phyloP scores from a whole-genome alignment of 2,888 invertebrate species.

The Gastrophysa polygoni region DNA sequence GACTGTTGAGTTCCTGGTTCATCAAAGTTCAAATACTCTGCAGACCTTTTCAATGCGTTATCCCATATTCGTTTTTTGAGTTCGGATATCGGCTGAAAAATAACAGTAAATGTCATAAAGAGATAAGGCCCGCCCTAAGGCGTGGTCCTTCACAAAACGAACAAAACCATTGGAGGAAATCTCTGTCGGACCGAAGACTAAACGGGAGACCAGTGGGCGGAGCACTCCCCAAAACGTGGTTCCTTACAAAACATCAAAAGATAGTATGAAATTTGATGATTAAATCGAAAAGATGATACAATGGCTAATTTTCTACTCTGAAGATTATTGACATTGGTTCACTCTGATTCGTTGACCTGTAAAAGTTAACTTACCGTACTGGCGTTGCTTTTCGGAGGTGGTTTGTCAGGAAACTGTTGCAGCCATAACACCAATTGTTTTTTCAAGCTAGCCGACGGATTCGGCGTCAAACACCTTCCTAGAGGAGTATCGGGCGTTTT shows the following conservation, averaged over 20 bases:
- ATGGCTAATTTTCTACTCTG: too few relatives aligned
- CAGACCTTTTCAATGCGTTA: constrained; percentile 43
- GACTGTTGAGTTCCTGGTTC: not conserved
- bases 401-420: constrained; percentile 58
- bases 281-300: too few relatives aligned
- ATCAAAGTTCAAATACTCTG: constrained; percentile 22
- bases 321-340: not conserved
- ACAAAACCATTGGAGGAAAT: too few relatives aligned
- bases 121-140: too few relatives aligned
- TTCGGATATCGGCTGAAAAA: constrained; percentile 63
- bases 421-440: constrained; percentile 61
- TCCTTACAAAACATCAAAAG: too few relatives aligned
- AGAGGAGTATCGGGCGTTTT: constrained; percentile 65
- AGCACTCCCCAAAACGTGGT: too few relatives aligned
- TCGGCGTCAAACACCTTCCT: constrained; percentile 59
- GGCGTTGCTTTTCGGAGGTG: constrained; percentile 21
- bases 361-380: constrained; percentile 32
- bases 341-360: not conserved
- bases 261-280: too few relatives aligned
- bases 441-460: constrained; percentile 61
- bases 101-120: not conserved
- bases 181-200: too few relatives aligned
- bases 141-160: too few relatives aligned
- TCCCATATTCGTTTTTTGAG: constrained; percentile 60
- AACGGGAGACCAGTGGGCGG: too few relatives aligned